Conservation (phyloP, 2,797 vertebrate species). For the Gymnoscopelus microlampas region DNA sequence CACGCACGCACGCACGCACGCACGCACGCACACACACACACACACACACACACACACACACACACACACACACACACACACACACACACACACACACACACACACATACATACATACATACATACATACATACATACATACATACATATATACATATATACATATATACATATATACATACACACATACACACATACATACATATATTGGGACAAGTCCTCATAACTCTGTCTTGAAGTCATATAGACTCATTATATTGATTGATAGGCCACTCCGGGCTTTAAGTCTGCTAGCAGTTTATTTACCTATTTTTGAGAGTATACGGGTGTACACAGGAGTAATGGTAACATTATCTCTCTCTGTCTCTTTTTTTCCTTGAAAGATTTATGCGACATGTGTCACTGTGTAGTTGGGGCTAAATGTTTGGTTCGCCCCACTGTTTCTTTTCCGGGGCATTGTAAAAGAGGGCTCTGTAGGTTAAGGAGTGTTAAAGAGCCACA, state of each 20-base stretch:
- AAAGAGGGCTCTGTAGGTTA: slow-evolving; percentile 63
- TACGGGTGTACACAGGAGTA: not conserved
- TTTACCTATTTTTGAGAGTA: slow-evolving; percentile 43
- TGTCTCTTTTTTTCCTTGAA: not conserved
- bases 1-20: slow-evolving; percentile 16
- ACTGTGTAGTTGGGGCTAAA: not conserved
- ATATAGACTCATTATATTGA: slow-evolving; percentile 64
- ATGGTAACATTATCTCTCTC: slow-evolving; percentile 17
- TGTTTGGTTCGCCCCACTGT: slow-evolving; percentile 15
- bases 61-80: slow-evolving; percentile 24
- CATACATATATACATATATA: no score
- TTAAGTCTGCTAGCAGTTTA: slow-evolving; percentile 43
- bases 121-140: no score
- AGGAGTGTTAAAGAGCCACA: slow-evolving; percentile 75
- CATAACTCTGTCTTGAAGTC: slow-evolving; percentile 56
- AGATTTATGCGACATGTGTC: slow-evolving; percentile 27
- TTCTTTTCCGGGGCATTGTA: slow-evolving; percentile 41
- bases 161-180: no score
- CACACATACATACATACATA: no score
- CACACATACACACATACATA: no score
- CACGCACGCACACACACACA: not conserved
- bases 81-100: not conserved
- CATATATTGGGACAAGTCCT: slow-evolving; percentile 31
- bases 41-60: not conserved
- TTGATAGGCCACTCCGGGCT: slow-evolving; percentile 50